Percentiles rank a stretch among this genome's conserved stretches.
phyloP scores from a whole-genome alignment of 1,140 invertebrate species.

The Lordiphosa clarofinis region DNA sequence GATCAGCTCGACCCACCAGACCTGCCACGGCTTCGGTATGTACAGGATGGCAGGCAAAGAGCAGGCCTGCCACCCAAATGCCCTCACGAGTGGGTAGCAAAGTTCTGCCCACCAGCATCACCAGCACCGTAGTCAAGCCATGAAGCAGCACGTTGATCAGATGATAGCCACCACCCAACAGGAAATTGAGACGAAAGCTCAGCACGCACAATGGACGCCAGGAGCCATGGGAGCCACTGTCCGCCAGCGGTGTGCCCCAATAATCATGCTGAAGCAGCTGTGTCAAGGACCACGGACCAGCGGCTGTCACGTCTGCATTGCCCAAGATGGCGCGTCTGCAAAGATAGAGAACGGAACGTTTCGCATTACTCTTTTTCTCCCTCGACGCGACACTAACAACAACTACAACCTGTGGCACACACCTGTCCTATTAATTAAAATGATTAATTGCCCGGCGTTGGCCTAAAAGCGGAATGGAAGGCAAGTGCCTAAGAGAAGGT shows the following conservation, averaged over 20 bases:
- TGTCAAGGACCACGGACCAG: slow-evolving; percentile 52
- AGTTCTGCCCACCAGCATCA: slow-evolving; percentile 86
- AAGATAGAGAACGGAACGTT: slow-evolving; percentile 36
- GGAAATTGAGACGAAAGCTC: slow-evolving; percentile 95
- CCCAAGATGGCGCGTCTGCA: slow-evolving; percentile 92
- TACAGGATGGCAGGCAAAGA: slow-evolving; percentile 97
- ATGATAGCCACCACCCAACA: slow-evolving; percentile 91
- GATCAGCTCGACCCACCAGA: slow-evolving; percentile 95
- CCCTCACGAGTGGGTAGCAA: slow-evolving; percentile 82
- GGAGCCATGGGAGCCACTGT: slow-evolving; percentile 94
- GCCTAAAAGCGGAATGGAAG: slow-evolving; percentile 7
- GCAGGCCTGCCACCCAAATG: slow-evolving; percentile 87
- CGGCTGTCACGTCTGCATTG: slow-evolving; percentile 91
- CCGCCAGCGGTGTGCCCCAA: slow-evolving; percentile 92
- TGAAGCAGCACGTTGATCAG: slow-evolving; percentile 93
- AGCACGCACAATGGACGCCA: slow-evolving; percentile 95
- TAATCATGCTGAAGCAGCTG: slow-evolving; percentile 86
- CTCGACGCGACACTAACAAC: background rate
- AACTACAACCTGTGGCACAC: slow-evolving; percentile 71
- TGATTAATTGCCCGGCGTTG: slow-evolving; percentile 59
- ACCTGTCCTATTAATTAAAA: slow-evolving; percentile 78
- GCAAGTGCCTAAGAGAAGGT: slow-evolving; percentile 2
- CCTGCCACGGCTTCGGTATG: slow-evolving; percentile 97
- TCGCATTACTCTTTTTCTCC: slow-evolving; percentile 35
- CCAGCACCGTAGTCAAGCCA: slow-evolving; percentile 88